Percentiles rank a stretch among this genome's conserved stretches.
These are phyloP conservation scores for Dicaeum eximium DNA, from an alignment of 2,113 vertebrate species.

Conservation along the genomic window DNA sequence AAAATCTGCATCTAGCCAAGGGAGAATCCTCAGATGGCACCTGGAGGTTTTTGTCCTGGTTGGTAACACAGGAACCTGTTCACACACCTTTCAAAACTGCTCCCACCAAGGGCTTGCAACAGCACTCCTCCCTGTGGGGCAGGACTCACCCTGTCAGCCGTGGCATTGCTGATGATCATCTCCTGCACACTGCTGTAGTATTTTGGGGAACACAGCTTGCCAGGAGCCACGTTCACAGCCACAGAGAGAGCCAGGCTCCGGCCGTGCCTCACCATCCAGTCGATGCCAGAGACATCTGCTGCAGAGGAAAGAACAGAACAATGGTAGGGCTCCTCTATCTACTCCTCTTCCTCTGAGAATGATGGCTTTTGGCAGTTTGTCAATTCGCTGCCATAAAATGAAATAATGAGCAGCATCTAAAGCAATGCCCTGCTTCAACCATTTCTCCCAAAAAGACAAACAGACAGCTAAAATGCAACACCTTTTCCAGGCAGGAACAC, in stretches of 20 bases:
- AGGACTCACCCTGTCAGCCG: slow-evolving; percentile 87
- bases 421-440: neutral
- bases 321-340: neutral
- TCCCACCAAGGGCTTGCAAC: rapidly evolving
- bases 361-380: neutral
- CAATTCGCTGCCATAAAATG: neutral
- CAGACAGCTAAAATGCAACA: neutral
- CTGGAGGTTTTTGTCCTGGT: neutral
- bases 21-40: neutral
- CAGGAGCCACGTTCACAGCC: slow-evolving; percentile 82
- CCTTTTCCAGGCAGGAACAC: neutral
- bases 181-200: slow-evolving; percentile 82
- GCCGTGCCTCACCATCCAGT: slow-evolving; percentile 98
- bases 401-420: neutral
- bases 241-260: slow-evolving; percentile 90
- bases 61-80: neutral
- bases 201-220: slow-evolving; percentile 81
- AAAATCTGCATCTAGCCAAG: neutral
- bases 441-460: neutral
- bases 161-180: slow-evolving; percentile 83
- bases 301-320: neutral
- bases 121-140: rapidly evolving
- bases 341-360: neutral
- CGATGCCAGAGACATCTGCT: slow-evolving; percentile 93
- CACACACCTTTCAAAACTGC: neutral